Conservation (phyloP, 2,113 vertebrate species). For the Machaerirhynchus nigripectus region DNA sequence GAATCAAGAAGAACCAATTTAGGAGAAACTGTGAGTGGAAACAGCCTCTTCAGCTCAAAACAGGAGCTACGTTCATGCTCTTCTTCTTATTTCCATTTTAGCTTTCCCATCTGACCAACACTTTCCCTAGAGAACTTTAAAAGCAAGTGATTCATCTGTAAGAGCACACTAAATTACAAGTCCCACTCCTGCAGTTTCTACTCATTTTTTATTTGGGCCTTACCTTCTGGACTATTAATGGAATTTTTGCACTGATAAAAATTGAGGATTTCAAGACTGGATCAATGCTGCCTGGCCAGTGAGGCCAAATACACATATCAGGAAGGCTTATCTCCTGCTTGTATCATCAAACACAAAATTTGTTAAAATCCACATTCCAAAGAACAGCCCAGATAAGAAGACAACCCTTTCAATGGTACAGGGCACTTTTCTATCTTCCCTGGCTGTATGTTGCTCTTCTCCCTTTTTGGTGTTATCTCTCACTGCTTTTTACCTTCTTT, state of each 20-base stretch:
- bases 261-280: not conserved
- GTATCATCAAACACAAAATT: not conserved
- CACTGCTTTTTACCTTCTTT: not conserved
- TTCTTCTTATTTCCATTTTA: constrained; percentile 21
- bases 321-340: not conserved
- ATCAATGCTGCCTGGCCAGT: not conserved
- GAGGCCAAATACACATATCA: not conserved
- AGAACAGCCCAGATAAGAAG: not conserved
- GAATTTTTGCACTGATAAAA: not conserved
- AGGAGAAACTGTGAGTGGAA: not conserved
- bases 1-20: not conserved
- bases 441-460: not conserved
- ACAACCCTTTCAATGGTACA: not conserved
- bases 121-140: not conserved
- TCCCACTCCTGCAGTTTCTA: not conserved
- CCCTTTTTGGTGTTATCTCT: not conserved
- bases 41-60: not conserved
- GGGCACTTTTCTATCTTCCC: not conserved
- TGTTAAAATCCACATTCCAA: not conserved
- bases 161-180: not conserved
- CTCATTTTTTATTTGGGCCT: not conserved
- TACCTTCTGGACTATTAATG: not conserved
- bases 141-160: constrained; percentile 3
- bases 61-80: not conserved
- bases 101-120: not conserved